These are phyloP conservation scores for Acipenser ruthenus DNA, from an alignment of 2,797 vertebrate species.

Conservation along the genomic window DNA sequence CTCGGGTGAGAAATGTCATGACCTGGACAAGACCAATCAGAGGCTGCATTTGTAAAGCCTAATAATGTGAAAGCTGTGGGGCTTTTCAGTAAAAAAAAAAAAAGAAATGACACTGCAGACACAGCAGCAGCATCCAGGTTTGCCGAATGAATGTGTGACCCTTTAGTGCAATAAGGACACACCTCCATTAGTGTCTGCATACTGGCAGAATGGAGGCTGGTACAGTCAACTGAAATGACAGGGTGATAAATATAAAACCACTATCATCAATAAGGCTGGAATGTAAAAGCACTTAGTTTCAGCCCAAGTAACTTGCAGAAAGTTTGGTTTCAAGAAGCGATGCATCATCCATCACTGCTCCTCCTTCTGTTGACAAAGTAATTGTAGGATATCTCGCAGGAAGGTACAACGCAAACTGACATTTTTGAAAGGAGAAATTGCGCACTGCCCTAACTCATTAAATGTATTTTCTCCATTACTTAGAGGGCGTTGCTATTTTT, in stretches of 20 bases:
- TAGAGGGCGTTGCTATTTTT: slow-evolving; percentile 68
- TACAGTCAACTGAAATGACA: slow-evolving; percentile 74
- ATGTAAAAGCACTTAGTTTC: slow-evolving; percentile 83
- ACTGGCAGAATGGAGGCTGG: slow-evolving; percentile 58
- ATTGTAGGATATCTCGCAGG: slow-evolving; percentile 72
- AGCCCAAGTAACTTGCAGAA: slow-evolving; percentile 73
- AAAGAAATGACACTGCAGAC: not conserved
- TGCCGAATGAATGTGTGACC: slow-evolving; percentile 61
- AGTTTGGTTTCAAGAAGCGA: slow-evolving; percentile 72
- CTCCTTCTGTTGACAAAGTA: slow-evolving; percentile 73
- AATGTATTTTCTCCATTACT: slow-evolving; percentile 66
- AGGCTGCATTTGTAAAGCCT: slow-evolving; percentile 46
- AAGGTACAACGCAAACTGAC: slow-evolving; percentile 71
- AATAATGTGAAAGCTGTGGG: slow-evolving; percentile 29
- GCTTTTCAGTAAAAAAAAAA: not conserved
- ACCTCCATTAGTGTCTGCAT: slow-evolving; percentile 76
- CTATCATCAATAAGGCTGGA: slow-evolving; percentile 74
- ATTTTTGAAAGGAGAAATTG: slow-evolving; percentile 77
- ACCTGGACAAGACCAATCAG: slow-evolving; percentile 53
- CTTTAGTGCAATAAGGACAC: slow-evolving; percentile 59
- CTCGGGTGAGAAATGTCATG: slow-evolving; percentile 47
- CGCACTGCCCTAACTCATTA: slow-evolving; percentile 71
- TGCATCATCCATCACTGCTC: slow-evolving; percentile 68
- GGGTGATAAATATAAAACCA: slow-evolving; percentile 79
- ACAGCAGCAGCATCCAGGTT: slow-evolving; percentile 23